Conservation (phyloP, 1,140 invertebrate species). For the Drosophila yakuba region DNA sequence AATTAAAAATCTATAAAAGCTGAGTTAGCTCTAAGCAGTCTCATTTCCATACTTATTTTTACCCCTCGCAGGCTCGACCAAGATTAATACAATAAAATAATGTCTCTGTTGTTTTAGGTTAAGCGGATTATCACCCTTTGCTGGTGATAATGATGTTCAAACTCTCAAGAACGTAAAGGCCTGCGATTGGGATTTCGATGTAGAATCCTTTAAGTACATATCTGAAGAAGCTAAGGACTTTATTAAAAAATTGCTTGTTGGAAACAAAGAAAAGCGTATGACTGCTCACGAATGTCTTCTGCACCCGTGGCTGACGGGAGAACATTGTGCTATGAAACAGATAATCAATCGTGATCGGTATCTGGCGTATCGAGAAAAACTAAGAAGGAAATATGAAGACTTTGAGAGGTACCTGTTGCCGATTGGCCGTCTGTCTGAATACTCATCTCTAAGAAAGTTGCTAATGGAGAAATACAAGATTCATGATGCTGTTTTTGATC, state of each 20-base stretch:
- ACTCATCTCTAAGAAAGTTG: constrained; percentile 97
- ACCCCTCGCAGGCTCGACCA: too few relatives aligned
- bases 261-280: constrained; percentile 98
- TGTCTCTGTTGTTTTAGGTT: constrained; percentile 87
- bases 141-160: constrained; percentile 99
- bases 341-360: constrained; percentile 93
- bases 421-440: constrained; percentile 98
- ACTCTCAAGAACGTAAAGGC: constrained; percentile 99
- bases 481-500: constrained; percentile 97
- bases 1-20: too few relatives aligned
- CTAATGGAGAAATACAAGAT: constrained; percentile 98
- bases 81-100: not conserved
- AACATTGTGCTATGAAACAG: constrained; percentile 90
- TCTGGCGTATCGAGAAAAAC: constrained; percentile 93
- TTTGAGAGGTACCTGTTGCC: constrained; percentile 97
- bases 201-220: constrained; percentile 95
- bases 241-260: constrained; percentile 95
- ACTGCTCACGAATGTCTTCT: constrained; percentile 98
- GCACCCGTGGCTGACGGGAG: constrained; percentile 97
- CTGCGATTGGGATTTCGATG: constrained; percentile 99
- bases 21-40: too few relatives aligned
- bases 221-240: constrained; percentile 99
- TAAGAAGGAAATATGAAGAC: constrained; percentile 93
- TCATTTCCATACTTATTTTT: too few relatives aligned
- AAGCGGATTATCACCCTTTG: constrained; percentile 99